These are phyloP conservation scores for Augochlora pura DNA, from an alignment of 1,140 invertebrate genomes.

Conservation along the genomic window DNA sequence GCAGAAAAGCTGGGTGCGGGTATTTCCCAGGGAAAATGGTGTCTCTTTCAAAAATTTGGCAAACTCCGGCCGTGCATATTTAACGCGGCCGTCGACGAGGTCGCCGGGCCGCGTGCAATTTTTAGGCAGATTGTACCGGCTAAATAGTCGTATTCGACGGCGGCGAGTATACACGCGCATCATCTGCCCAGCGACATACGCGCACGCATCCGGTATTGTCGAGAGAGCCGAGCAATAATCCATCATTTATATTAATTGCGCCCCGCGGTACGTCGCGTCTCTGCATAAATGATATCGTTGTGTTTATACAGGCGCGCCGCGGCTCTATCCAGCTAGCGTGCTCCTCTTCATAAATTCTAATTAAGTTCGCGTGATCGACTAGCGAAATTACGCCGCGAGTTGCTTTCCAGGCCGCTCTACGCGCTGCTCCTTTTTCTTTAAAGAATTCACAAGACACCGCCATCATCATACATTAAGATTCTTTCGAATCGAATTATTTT, in stretches of 20 bases:
- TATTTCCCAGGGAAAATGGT: not conserved
- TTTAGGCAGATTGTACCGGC: conserved; percentile 30
- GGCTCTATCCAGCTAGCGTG: conserved; percentile 46
- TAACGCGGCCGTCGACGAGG: not conserved
- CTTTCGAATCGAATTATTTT: no score
- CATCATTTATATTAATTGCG: conserved; percentile 79
- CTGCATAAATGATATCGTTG: conserved; percentile 72
- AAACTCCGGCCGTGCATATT: conserved; percentile 9
- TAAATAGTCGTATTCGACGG: conserved; percentile 36
- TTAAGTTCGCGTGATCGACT: conserved; percentile 73
- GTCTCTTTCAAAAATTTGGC: conserved; percentile 24
- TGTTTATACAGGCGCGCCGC: conserved; percentile 63
- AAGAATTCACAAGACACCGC: not conserved
- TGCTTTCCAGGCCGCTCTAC: not conserved
- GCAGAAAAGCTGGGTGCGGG: not conserved
- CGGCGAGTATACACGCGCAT: conserved; percentile 25
- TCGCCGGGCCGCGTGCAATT: conserved; percentile 8
- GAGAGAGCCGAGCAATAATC: conserved; percentile 66
- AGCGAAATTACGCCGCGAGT: conserved; percentile 42
- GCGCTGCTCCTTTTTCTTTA: not conserved
- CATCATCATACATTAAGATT: not conserved
- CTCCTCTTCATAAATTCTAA: conserved; percentile 76
- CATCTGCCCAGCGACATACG: conserved; percentile 43
- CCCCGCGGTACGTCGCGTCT: conserved; percentile 64
- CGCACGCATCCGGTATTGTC: conserved; percentile 60